These are phyloP conservation scores for Vespertilio murinus DNA, from an alignment of 2,797 vertebrate genomes.

Conservation along the genomic window DNA sequence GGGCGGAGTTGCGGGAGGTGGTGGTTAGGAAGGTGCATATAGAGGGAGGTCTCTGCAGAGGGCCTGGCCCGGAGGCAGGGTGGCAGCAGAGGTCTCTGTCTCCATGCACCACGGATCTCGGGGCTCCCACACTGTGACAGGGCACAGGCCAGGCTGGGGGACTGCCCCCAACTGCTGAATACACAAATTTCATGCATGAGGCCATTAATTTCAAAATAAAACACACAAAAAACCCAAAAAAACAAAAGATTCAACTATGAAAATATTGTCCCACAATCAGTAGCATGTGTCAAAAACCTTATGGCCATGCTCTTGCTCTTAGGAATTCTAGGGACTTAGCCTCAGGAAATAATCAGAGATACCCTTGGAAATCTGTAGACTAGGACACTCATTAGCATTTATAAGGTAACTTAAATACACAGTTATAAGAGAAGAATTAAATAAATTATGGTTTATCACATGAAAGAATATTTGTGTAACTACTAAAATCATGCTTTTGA, in stretches of 20 bases:
- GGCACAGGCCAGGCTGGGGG: too few relatives aligned
- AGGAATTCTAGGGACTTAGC: background rate
- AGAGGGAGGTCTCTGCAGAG: too few relatives aligned
- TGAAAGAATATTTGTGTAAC: background rate
- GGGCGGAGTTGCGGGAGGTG: too few relatives aligned
- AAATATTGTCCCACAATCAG: background rate
- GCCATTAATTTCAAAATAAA: background rate
- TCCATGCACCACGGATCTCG: too few relatives aligned
- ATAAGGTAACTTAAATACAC: slow-evolving; percentile 4
- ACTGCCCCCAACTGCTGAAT: too few relatives aligned
- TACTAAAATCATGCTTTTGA: background rate
- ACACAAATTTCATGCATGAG: too few relatives aligned
- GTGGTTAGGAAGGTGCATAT: too few relatives aligned
- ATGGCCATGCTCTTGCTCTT: background rate
- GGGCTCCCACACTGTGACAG: too few relatives aligned
- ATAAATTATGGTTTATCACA: background rate
- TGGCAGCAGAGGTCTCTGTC: too few relatives aligned
- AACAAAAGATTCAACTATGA: background rate
- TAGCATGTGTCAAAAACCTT: background rate
- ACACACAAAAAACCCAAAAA: background rate
- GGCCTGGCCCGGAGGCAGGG: too few relatives aligned
- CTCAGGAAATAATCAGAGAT: background rate
- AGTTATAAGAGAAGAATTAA: slow-evolving; percentile 16
- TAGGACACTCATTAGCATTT: background rate
- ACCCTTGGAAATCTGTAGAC: background rate